Evolutionary conservation across 2,797 vertebrate species (phyloP).

Genomic region (Tarsius wallacei): DNA sequence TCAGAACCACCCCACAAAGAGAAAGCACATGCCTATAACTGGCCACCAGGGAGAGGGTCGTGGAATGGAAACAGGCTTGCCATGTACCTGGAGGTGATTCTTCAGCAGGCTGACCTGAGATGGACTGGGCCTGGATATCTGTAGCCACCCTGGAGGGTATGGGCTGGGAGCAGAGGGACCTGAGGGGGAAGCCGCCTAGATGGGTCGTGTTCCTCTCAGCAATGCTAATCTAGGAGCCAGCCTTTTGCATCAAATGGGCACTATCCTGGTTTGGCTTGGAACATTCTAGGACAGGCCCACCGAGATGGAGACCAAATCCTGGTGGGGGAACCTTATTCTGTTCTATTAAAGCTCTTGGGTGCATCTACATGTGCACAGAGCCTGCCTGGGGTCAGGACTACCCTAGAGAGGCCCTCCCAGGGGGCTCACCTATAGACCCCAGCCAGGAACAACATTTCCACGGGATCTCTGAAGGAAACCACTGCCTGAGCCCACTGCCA

Average conservation of each 20-base stretch:
- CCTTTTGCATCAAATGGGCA: background rate
- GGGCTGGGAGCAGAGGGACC: background rate
- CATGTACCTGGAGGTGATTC: background rate
- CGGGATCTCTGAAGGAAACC: background rate
- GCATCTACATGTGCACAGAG: background rate
- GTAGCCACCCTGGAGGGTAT: rapidly evolving
- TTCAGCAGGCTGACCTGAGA: rapidly evolving
- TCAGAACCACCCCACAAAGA: background rate
- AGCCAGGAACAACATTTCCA: background rate
- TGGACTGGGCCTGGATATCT: background rate
- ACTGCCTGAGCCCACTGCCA: rapidly evolving
- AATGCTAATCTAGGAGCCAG: background rate
- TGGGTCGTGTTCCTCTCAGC: background rate
- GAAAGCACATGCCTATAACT: background rate
- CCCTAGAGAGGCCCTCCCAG: background rate
- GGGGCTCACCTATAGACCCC: background rate
- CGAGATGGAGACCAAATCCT: no score
- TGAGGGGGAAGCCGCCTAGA: background rate
- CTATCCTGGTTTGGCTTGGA: background rate
- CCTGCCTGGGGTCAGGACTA: background rate
- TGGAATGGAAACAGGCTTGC: background rate
- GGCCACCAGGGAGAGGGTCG: background rate
- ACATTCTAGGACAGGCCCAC: background rate
- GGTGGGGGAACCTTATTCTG: background rate
- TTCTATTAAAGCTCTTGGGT: background rate